phyloP scores from a whole-genome alignment of 2,888 invertebrate species.

The Arge pagana region DNA sequence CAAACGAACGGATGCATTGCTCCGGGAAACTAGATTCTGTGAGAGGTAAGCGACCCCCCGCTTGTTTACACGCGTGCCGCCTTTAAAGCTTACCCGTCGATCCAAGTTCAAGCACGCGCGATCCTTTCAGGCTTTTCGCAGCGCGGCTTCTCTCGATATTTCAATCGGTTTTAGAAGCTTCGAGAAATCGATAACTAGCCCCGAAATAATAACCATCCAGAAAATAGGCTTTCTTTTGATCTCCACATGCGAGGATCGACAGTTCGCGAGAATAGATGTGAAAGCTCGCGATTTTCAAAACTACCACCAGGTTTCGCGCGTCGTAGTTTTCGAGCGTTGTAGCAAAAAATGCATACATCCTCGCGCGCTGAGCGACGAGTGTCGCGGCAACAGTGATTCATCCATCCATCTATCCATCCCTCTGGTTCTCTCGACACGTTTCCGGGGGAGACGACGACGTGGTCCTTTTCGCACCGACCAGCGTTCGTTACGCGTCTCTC shows the following conservation, averaged over 20 bases:
- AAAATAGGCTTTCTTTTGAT: too few species aligned
- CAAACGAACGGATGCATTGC: constrained; percentile 3
- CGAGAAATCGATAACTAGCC: not conserved
- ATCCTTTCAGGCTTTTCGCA: constrained; percentile 41
- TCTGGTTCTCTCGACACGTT: not conserved
- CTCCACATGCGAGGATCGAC: too few species aligned
- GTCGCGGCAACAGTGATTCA: constrained; percentile 44
- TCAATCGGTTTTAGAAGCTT: not conserved
- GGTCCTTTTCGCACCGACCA: too few species aligned
- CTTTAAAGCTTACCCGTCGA: constrained; percentile 40
- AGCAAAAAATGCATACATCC: constrained; percentile 28
- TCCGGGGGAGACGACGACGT: not conserved
- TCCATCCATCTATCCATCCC: constrained; percentile 32
- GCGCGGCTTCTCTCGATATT: too few species aligned
- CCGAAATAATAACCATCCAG: too few species aligned
- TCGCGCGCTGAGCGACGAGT: constrained; percentile 31
- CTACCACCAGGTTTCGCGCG: too few species aligned
- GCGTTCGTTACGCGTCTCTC: constrained; percentile 7
- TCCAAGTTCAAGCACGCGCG: constrained; percentile 40
- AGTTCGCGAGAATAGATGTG: too few species aligned
- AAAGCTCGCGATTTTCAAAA: too few species aligned
- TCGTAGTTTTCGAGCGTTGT: too few species aligned
- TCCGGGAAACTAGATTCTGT: constrained; percentile 33
- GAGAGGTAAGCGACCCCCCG: constrained; percentile 42
- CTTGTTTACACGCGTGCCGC: constrained; percentile 41